Base-by-base conservation (phyloP, 1,140 invertebrate species). In the Cardiocondyla obscurior region DNA sequence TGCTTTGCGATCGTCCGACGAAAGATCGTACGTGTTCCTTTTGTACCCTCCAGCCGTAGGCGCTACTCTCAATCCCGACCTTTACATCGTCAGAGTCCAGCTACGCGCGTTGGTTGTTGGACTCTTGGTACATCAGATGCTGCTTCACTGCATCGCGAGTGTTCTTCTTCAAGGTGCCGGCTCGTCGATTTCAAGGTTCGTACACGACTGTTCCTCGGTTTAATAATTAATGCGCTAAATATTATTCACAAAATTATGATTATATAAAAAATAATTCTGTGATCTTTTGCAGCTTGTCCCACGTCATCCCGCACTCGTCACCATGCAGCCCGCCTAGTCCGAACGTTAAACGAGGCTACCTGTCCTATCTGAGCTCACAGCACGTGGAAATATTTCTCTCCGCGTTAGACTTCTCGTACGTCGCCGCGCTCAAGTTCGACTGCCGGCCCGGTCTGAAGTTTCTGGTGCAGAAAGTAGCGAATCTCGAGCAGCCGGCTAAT, bases 381-480 rank as follows among this genome's bases (percentile, higher is more conserved):
- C 92, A 94, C 67, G 76, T 93, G 12, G 91, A 94, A 33, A 92
- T 88, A 19, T 94, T 99, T 55, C 92, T 99, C 33, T 96, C 96
- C 86, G 97, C 96, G 90, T 94, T 99, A 53, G 96, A 98, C 81
- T 94, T 97, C 44, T 98, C 97, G 1, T 97, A 97, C 90, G 95
- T 95, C 22, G 95, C 97, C 44, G 97, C 98, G 0, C 95, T 97
- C 88, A 97, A 97, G 88, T 99, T 99, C 92, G 98, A 99, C 92
- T 95, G 95, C 7, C 95, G 98, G 22, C 98, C 98, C 0, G 98
- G 98, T 0, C 93, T 99, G 7, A 99, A 99, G 92, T 99, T 99
- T 92, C 95, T 99, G 5, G 96, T 98, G 57, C 98, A 99, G 93
- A 99, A 99, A 95, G 98, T 99, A 0, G 97, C 97, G 0, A 97